phyloP scores from a whole-genome alignment of 2,888 invertebrate species.

The Nomada ruficornis region DNA sequence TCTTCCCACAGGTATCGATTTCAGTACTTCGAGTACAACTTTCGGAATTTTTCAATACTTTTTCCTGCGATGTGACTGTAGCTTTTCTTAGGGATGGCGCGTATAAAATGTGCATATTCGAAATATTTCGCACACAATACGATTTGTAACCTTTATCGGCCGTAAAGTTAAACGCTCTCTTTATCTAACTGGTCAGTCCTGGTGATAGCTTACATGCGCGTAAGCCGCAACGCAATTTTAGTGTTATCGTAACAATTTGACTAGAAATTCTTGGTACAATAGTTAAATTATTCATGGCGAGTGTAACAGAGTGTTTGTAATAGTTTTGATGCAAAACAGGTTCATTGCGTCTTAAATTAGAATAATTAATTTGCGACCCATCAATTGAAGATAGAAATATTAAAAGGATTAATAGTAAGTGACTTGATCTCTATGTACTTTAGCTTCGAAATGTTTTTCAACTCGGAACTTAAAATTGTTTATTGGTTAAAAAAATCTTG shows the following conservation, averaged over 20 bases:
- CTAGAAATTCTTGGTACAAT: neutral
- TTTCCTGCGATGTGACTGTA: too few species aligned
- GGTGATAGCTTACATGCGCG: slow-evolving; percentile 31
- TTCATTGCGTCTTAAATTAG: too few species aligned
- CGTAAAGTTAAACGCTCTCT: neutral
- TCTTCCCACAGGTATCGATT: neutral
- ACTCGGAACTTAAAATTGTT: too few species aligned
- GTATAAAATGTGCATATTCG: neutral
- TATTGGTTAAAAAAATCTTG: too few species aligned
- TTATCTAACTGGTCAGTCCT: slow-evolving; percentile 21
- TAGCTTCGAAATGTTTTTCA: too few species aligned
- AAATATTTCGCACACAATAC: slow-evolving; percentile 3
- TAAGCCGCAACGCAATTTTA: neutral
- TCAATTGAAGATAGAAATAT: too few species aligned
- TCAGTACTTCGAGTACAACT: too few species aligned
- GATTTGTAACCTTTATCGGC: slow-evolving; percentile 5
- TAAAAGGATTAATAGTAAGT: too few species aligned
- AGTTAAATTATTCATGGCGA: neutral
- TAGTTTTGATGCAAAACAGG: too few species aligned
- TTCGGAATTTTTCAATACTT: neutral
- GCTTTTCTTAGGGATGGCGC: too few species aligned
- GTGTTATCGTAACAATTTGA: slow-evolving; percentile 29
- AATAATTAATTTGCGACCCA: too few species aligned
- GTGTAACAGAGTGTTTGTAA: neutral
- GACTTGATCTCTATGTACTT: too few species aligned